Evolutionary conservation across 2,888 invertebrate species (phyloP), one percentile per base, ranked within the genome.

Genomic region (Hermodice carunculata): DNA sequence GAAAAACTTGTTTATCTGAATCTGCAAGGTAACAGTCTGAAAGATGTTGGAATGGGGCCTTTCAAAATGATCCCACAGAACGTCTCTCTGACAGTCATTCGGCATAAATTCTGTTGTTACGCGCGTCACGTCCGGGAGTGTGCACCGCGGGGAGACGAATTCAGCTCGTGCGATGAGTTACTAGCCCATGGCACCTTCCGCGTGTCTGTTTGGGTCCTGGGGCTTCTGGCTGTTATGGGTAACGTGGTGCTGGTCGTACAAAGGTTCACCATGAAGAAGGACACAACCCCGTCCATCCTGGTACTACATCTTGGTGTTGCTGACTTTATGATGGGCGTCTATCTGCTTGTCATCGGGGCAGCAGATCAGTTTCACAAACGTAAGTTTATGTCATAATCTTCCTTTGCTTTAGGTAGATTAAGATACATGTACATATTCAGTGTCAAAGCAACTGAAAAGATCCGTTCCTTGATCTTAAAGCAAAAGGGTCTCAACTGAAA

Each of bases 201-300:
- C 5, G 44, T 54, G 2, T 11, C 44, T 14, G 54, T 61, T 17
- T 54, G 53, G 61, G 26, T 32, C 22, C 19, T 53, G 17, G 61
- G 53, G 3, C 5, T 61, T 4, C n/a, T 54, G 29, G 53, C 53
- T 3, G 8, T 48, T 5, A n/a, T 56, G 4, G 64, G 64, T 26
- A 64, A 64, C 42, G 14, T 28, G 8, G 11, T 58, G 2, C 29
- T 66, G 8, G 31, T 61, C 8, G 48, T 49, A 26, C 49, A 56
- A 37, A n/a, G 66, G 31, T 24, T n/a, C n/a, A n/a, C n/a, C n/a
- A n/a, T n/a, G n/a, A 49, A 54, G 24, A 66, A 61, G 49, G 61
- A 61, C 28, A 66, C 66, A 17, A 31, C 34, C 1, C 57, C 61
- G 4, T 63, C 62, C 26, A 17, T 66, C 26, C 48, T 66, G 3